These are phyloP conservation scores for Lasioglossum oenotherae DNA, from an alignment of 2,888 invertebrate genomes.

Conservation along the genomic window DNA sequence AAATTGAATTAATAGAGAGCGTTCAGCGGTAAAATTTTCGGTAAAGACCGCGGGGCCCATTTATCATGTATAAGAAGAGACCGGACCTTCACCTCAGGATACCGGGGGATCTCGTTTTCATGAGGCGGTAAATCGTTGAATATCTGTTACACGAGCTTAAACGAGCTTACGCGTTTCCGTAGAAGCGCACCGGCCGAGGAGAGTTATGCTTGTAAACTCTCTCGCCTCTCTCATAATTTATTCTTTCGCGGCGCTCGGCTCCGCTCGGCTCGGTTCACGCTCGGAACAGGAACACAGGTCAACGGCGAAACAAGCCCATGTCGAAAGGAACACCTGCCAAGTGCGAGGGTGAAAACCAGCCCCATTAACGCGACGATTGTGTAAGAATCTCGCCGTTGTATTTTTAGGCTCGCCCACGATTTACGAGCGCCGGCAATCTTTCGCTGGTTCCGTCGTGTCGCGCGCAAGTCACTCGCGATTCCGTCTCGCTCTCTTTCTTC, in stretches of 20 bases:
- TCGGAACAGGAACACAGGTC: conserved; percentile 17
- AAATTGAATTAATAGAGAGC: conserved; percentile 5
- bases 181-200: conserved; percentile 13
- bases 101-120: conserved; percentile 10
- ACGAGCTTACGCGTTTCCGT: conserved; percentile 42
- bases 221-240: conserved; percentile 51
- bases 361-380: conserved; percentile 57
- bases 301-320: conserved; percentile 43
- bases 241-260: conserved; percentile 41
- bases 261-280: not conserved
- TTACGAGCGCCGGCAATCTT: conserved; percentile 29
- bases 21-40: conserved; percentile 15
- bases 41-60: conserved; percentile 11
- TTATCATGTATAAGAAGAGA: conserved; percentile 7
- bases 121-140: conserved; percentile 46
- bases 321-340: conserved; percentile 46
- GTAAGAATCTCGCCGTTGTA: conserved; percentile 51
- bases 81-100: conserved; percentile 15
- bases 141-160: conserved; percentile 50
- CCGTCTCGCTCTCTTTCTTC: conserved; percentile 24
- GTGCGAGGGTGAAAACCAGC: conserved; percentile 39
- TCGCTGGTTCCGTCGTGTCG: not conserved
- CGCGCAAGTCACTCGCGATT: not conserved
- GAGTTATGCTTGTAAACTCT: conserved; percentile 50
- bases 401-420: conserved; percentile 51